phyloP scores from a whole-genome alignment of 2,113 vertebrate genomes.

The Cyprinodon variegatus region DNA sequence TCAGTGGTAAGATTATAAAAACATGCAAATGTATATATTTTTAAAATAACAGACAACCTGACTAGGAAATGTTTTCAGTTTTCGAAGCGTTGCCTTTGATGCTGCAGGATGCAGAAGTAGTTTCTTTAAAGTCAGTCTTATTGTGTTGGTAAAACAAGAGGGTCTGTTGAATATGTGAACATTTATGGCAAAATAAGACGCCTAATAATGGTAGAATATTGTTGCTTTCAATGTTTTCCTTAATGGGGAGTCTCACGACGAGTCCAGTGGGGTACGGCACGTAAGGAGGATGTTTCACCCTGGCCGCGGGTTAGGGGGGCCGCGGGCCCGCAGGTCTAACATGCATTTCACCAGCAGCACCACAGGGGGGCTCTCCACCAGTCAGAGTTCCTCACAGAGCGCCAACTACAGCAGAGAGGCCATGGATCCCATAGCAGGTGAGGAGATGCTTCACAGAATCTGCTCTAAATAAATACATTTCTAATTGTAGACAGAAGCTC shows the following conservation, averaged over 20 bases:
- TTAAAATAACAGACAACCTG: background rate
- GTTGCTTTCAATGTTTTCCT: conserved; percentile 30
- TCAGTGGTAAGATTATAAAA: background rate
- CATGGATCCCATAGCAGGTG: conserved; percentile 99
- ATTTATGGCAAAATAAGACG: too few species aligned
- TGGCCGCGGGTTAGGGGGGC: conserved; percentile 93
- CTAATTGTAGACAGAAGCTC: too few species aligned
- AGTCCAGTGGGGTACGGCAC: conserved; percentile 98
- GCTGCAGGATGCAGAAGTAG: background rate
- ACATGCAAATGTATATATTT: background rate
- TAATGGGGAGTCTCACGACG: conserved; percentile 81
- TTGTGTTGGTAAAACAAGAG: background rate
- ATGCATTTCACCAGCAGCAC: conserved; percentile 99
- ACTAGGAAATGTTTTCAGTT: background rate
- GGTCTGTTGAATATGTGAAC: too few species aligned
- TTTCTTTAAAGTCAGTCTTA: background rate
- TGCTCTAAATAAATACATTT: background rate
- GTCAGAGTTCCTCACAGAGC: conserved; percentile 90
- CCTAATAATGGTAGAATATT: background rate
- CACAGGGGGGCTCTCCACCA: conserved; percentile 90
- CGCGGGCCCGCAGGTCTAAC: conserved; percentile 96
- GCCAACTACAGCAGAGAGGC: conserved; percentile 99
- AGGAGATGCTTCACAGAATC: conserved; percentile 40
- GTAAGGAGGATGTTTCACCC: conserved; percentile 99
- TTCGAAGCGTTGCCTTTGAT: background rate